Base-by-base conservation (phyloP, 2,113 vertebrate genomes). In the Toxostoma redivivum region DNA sequence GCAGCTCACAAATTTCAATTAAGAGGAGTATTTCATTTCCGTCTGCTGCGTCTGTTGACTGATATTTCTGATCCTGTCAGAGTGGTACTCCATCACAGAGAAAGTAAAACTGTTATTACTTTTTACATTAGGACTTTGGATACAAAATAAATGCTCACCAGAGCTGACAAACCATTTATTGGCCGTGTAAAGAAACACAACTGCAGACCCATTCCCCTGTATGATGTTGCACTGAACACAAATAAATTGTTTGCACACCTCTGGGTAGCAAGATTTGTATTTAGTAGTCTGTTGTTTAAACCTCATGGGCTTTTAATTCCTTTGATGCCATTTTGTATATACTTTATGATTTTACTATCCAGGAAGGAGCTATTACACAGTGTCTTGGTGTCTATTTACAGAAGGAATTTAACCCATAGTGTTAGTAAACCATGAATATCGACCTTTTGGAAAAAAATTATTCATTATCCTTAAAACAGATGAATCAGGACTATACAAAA, bases 191-290 rank as follows among this genome's bases (percentile, higher is more conserved):
- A 80, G 58, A 92, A 92, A 93, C 31, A 61, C 28, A 27, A 13
- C 56, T 51, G 62, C 62, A 92, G 76, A 81, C 28, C 60, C 3
- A 0, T 53, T 90, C 18, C 37, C 35, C 64, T 94, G 79, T 92
- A 90, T 35, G 60, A 64, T 53, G 62, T 82, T 90, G 86, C 91
- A 94, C 84, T 87, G 84, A 94, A 92, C 51, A 77, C 42, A 92
- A 96, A 96, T 96, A 92, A 97, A 94, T 92, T 48, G 80, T 92
- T 96, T 86, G 88, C 86, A 93, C 71, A 96, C 51, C 76, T 93
- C 74, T 92, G 82, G 88, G 65, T 83, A 86, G 90, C 74, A 93
- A 91, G 51, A 71, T 74, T 86, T 94, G 80, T 73, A 53, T 78
- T 95, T 71, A 81, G 50, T 61, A 74, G 77, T 47, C n/a, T 95